Conservation (phyloP, 2,797 vertebrate genomes). For the Diplodus sargus region DNA sequence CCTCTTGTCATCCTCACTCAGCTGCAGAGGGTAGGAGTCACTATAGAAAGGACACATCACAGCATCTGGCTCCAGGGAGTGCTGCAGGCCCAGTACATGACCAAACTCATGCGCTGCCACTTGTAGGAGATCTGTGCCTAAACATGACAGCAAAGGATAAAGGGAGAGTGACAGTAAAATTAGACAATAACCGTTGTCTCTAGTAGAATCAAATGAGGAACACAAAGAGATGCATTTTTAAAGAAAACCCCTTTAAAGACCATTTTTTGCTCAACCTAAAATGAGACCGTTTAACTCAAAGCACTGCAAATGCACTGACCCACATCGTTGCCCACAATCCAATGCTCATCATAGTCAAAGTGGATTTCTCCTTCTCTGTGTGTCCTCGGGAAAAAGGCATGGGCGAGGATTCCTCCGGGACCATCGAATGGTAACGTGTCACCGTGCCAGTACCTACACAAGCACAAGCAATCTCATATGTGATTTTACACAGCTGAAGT, state of each 20-base stretch:
- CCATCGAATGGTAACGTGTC: conserved; percentile 93
- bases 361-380: conserved; percentile 91
- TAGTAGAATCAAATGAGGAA: neutral
- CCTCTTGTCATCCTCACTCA: conserved; percentile 91
- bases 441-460: conserved; percentile 92
- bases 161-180: neutral
- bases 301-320: conserved; percentile 53
- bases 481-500: neutral
- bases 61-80: conserved; percentile 89
- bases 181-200: neutral
- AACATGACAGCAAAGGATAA: conserved; percentile 11
- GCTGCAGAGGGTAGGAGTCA: conserved; percentile 89
- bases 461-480: neutral
- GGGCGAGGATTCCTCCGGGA: conserved; percentile 92
- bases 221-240: neutral
- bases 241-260: neutral
- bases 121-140: conserved; percentile 93
- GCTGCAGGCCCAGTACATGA: conserved; percentile 92
- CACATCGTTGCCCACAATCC: conserved; percentile 89
- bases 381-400: conserved; percentile 93
- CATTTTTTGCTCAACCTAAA: neutral
- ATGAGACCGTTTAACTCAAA: neutral
- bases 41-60: conserved; percentile 95
- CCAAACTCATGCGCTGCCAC: conserved; percentile 96
- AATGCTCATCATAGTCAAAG: conserved; percentile 94